Evolutionary conservation across 2,888 invertebrate genomes (phyloP).

Genomic region (Patella depressa): DNA sequence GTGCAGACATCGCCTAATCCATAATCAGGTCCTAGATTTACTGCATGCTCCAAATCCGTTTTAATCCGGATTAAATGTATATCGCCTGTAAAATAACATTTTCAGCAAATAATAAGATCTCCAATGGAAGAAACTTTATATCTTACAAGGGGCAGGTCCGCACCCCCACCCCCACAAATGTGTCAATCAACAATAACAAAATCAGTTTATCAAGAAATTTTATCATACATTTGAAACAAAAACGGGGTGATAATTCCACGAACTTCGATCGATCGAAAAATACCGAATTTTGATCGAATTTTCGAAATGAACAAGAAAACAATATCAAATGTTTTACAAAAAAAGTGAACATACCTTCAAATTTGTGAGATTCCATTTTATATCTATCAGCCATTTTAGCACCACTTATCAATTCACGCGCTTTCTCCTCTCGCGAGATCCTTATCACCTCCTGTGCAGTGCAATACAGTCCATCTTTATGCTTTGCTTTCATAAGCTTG

Average conservation of each 20-base stretch:
- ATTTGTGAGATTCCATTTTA: constrained; percentile 10
- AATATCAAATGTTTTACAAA: too few species aligned
- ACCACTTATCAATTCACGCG: constrained; percentile 20
- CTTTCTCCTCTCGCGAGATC: constrained; percentile 28
- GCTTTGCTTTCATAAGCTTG: constrained; percentile 29
- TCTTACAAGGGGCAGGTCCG: too few species aligned
- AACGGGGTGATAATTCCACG: too few species aligned
- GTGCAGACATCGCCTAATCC: constrained; percentile 47
- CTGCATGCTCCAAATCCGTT: constrained; percentile 27
- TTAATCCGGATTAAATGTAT: constrained; percentile 48
- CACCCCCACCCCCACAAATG: not conserved
- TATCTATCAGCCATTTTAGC: constrained; percentile 25
- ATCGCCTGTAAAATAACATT: constrained; percentile 37
- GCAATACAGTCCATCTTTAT: constrained; percentile 3
- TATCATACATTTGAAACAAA: not conserved
- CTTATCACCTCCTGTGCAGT: constrained; percentile 21
- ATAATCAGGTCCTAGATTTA: constrained; percentile 43
- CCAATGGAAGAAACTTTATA: too few species aligned
- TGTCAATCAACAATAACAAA: not conserved
- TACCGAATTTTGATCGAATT: too few species aligned
- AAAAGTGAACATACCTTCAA: not conserved
- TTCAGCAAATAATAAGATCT: too few species aligned
- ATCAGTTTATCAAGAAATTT: not conserved
- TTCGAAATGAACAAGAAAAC: too few species aligned
- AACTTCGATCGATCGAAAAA: too few species aligned